Evolutionary conservation across 2,888 invertebrate species (phyloP).

Genomic region (Hoplodrina blanda): DNA sequence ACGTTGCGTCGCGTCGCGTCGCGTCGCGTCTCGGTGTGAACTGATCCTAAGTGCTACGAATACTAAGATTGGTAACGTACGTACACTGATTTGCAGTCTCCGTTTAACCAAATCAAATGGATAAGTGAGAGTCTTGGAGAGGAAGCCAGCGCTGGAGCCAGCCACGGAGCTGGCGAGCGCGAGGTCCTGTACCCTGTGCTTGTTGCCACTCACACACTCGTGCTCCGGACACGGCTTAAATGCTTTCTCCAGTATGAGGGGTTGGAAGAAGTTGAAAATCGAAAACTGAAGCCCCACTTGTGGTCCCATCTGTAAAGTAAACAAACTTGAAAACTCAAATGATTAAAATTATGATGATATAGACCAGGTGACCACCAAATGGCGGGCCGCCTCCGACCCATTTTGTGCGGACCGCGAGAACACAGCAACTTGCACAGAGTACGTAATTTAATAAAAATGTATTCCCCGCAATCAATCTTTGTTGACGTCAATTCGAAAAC

Average conservation of each 20-base stretch:
- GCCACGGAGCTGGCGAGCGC: constrained; percentile 86
- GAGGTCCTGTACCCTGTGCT: constrained; percentile 64
- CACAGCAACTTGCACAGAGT: no score
- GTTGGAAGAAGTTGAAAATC: constrained; percentile 78
- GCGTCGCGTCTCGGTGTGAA: no score
- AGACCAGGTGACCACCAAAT: no score
- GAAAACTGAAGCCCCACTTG: constrained; percentile 82
- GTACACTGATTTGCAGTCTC: constrained; percentile 95
- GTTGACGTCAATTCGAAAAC: no score
- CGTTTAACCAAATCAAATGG: constrained; percentile 97
- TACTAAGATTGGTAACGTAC: constrained; percentile 15
- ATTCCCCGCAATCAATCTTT: no score
- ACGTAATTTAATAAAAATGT: no score
- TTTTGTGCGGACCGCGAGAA: no score
- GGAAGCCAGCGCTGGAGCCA: constrained; percentile 93
- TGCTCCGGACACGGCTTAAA: constrained; percentile 35
- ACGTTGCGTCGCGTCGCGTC: no score
- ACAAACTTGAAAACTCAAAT: background rate
- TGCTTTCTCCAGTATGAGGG: constrained; percentile 61
- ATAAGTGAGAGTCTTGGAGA: constrained; percentile 95
- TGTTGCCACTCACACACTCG: constrained; percentile 56
- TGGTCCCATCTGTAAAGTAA: constrained; percentile 80
- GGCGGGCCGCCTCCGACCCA: no score
- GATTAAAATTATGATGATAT: no score
- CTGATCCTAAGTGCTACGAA: no score